Conservation (phyloP, 2,888 invertebrate genomes). For the Lissocephala sabroskyi region DNA sequence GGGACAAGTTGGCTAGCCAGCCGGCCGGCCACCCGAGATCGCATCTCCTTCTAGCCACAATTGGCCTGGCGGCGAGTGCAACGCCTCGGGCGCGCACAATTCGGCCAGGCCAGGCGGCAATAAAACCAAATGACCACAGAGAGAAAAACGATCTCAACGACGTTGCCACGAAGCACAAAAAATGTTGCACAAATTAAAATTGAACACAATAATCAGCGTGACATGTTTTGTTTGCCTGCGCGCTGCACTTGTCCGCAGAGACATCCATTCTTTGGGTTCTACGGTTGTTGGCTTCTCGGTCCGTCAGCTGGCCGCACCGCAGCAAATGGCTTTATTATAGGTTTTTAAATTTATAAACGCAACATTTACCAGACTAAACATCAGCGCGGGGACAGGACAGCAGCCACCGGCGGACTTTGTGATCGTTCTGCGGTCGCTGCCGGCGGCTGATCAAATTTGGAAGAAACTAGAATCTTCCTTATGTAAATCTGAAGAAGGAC, state of each 20-base stretch:
- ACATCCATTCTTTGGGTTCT: too few species aligned
- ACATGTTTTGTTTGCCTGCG: conserved; percentile 34
- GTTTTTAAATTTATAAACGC: conserved; percentile 62
- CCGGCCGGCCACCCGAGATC: not conserved
- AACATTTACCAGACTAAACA: conserved; percentile 55
- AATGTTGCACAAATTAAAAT: conserved; percentile 60
- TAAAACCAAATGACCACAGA: not conserved
- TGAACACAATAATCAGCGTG: conserved; percentile 57
- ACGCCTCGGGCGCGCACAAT: too few species aligned
- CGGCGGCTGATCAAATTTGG: too few species aligned
- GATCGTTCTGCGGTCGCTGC: too few species aligned
- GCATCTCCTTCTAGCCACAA: too few species aligned
- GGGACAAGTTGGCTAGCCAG: too few species aligned
- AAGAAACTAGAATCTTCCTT: too few species aligned
- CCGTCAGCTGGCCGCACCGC: conserved; percentile 34
- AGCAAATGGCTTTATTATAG: conserved; percentile 60
- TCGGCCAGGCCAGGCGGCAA: too few species aligned
- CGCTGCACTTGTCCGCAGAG: too few species aligned
- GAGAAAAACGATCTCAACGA: not conserved
- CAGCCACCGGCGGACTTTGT: too few species aligned
- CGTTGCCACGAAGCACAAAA: conserved; percentile 23
- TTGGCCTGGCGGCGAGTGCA: not conserved
- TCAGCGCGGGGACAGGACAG: too few species aligned
- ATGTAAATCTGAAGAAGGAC: too few species aligned
- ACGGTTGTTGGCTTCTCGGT: conserved; percentile 1